A percentile compares a stretch with the other conserved stretches of the same genome.
phyloP scores from a whole-genome alignment of 2,888 invertebrate genomes.

The Oasisia sp. region DNA sequence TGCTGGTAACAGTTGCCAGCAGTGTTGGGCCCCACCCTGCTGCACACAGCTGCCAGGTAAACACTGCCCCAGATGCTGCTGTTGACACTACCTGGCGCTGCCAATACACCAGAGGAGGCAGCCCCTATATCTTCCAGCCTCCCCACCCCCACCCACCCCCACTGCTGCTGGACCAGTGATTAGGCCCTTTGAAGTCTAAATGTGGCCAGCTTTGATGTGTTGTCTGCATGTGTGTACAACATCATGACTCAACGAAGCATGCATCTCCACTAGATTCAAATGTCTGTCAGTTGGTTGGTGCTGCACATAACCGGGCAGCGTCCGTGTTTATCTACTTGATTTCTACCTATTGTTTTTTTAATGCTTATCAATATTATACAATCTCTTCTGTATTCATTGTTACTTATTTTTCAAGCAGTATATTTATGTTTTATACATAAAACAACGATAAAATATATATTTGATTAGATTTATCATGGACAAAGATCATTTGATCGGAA shows the following conservation, averaged over 20 bases:
- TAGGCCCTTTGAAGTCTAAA: slow-evolving; percentile 3
- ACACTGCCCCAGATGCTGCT: background rate
- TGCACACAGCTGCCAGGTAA: background rate
- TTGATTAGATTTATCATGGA: background rate
- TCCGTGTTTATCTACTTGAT: background rate
- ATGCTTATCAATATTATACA: too few species aligned
- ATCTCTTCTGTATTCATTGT: too few species aligned
- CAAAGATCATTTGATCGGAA: background rate
- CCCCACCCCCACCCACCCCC: background rate
- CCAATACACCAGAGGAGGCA: background rate
- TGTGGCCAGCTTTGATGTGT: background rate
- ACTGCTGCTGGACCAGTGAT: background rate
- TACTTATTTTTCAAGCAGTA: too few species aligned
- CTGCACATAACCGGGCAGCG: background rate
- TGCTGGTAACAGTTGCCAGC: background rate
- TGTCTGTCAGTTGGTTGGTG: background rate
- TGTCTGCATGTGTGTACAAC: background rate
- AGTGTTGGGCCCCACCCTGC: background rate
- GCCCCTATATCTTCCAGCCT: slow-evolving; percentile 9
- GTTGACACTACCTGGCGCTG: background rate
- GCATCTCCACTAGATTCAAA: background rate
- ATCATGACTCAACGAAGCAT: slow-evolving; percentile 17
- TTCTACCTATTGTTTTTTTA: background rate
- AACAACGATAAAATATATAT: too few species aligned
- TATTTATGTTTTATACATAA: too few species aligned